These are phyloP conservation scores for Ptychodera flava DNA, from an alignment of 35 echinoderm and acorn worm genomes.

Conservation along the genomic window DNA sequence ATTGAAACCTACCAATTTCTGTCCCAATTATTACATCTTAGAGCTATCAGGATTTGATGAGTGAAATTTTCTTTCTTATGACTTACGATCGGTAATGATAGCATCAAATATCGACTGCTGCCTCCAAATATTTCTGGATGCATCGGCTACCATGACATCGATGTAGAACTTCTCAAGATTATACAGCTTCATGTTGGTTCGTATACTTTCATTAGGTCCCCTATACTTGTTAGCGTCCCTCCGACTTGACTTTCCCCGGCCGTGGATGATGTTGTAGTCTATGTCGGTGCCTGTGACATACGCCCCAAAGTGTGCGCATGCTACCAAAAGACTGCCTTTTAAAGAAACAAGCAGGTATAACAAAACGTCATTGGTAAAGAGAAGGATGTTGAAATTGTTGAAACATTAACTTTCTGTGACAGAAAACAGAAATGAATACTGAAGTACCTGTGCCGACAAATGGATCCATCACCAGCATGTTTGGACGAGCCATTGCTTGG, in stretches of 20 bases:
- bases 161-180: constrained; percentile 62
- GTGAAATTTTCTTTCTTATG: background rate
- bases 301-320: constrained; percentile 69
- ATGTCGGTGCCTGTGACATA: constrained; percentile 79
- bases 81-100: constrained; percentile 97
- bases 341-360: too few relatives aligned
- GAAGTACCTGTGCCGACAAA: constrained; percentile 96
- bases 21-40: background rate
- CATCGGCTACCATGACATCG: constrained; percentile 87
- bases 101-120: constrained; percentile 89
- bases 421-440: too few relatives aligned
- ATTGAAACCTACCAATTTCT: background rate
- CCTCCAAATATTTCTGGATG: constrained; percentile 79
- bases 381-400: too few relatives aligned
- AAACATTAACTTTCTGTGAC: too few relatives aligned
- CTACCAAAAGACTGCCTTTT: constrained; percentile 85
- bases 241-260: constrained; percentile 69
- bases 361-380: too few relatives aligned
- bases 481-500: constrained; percentile 43
- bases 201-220: constrained; percentile 83
- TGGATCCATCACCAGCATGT: constrained; percentile 71
- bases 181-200: constrained; percentile 75
- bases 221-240: constrained; percentile 38
- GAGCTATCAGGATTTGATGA: background rate
- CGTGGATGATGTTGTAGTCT: constrained; percentile 75